Percentiles rank a stretch among this genome's conserved stretches.
phyloP scores from a whole-genome alignment of 2,888 invertebrate species.

The Pecten maximus region DNA sequence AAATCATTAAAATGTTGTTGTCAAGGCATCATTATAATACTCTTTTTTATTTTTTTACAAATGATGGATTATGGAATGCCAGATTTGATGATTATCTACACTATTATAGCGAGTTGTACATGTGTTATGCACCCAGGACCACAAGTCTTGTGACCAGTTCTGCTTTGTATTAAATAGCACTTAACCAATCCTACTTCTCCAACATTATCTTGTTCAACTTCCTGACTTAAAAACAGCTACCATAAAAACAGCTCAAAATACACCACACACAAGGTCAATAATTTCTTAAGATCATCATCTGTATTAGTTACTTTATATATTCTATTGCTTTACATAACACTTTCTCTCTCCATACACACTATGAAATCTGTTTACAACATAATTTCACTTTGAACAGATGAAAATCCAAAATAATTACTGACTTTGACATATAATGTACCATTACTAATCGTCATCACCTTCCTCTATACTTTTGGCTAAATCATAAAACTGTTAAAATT shows the following conservation, averaged over 20 bases:
- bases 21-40: neutral
- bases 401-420: neutral
- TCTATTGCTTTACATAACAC: neutral
- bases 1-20: neutral
- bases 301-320: neutral
- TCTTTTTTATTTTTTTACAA: neutral
- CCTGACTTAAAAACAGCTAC: neutral
- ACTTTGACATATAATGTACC: neutral
- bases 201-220: neutral
- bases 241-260: too few relatives aligned
- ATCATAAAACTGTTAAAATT: neutral
- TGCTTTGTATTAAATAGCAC: constrained; percentile 21
- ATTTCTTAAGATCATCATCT: neutral
- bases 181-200: neutral
- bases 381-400: neutral
- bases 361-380: neutral
- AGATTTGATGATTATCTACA: neutral
- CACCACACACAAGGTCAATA: neutral
- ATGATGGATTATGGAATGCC: constrained; percentile 23
- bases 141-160: neutral
- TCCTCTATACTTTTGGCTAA: neutral
- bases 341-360: neutral
- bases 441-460: neutral
- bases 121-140: neutral
- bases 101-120: neutral